Evolutionary conservation across 2,797 vertebrate species (phyloP).

Genomic region (Alauda arvensis): DNA sequence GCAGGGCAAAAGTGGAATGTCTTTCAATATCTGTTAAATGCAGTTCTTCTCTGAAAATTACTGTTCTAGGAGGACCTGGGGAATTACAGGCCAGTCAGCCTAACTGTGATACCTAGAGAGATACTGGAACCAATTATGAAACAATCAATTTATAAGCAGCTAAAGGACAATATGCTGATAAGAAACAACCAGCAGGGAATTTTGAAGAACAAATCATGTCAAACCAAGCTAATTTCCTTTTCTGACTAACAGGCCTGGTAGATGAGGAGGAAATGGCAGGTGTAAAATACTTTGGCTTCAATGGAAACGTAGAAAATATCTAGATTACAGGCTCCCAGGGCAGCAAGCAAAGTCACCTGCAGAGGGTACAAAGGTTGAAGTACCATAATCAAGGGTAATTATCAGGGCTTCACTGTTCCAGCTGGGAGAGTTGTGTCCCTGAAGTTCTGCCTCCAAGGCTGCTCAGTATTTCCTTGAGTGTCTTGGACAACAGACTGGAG

Average conservation of each 20-base stretch:
- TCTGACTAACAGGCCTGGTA: background rate
- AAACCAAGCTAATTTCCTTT: constrained; percentile 45
- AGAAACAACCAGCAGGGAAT: constrained; percentile 56
- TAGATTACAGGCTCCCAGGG: background rate
- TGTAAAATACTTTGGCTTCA: constrained; percentile 23
- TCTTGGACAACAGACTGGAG: background rate
- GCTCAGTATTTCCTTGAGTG: background rate
- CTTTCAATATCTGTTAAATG: constrained; percentile 26
- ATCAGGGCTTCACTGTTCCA: background rate
- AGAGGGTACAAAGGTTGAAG: background rate
- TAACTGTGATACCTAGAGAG: constrained; percentile 47
- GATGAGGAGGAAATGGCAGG: background rate
- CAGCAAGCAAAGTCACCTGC: background rate
- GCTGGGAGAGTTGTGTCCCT: background rate
- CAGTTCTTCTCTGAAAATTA: constrained; percentile 32
- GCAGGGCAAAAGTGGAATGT: constrained; percentile 8
- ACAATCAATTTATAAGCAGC: constrained; percentile 51
- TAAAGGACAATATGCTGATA: constrained; percentile 52
- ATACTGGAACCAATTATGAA: constrained; percentile 63
- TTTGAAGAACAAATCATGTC: constrained; percentile 53
- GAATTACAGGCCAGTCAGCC: constrained; percentile 53
- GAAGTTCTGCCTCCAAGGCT: background rate
- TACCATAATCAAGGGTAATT: background rate
- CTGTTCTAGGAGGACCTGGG: constrained; percentile 25
- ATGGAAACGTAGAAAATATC: background rate